Conservation (phyloP, 2,797 vertebrate genomes). For the Liasis olivaceus region DNA sequence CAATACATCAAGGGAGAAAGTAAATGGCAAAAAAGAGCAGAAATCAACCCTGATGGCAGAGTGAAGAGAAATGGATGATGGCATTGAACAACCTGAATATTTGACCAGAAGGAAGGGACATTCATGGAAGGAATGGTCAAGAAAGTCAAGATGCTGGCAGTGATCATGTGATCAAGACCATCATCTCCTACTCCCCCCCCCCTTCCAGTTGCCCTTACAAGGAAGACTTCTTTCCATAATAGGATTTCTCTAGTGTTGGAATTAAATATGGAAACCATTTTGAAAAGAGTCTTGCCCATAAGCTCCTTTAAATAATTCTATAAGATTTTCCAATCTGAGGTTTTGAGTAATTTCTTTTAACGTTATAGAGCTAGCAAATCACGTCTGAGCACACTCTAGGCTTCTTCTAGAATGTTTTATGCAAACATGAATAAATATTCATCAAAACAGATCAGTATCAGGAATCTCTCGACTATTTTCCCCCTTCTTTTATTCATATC, state of each 20-base stretch:
- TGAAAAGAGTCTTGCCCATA: background rate
- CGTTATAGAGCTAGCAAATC: background rate
- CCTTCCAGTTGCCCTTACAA: background rate
- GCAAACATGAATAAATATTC: slow-evolving; percentile 23
- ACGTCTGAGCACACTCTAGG: background rate
- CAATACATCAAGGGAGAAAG: background rate
- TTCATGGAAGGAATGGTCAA: background rate
- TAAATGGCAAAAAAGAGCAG: background rate
- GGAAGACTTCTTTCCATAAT: background rate
- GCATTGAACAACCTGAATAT: background rate
- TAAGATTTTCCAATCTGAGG: background rate
- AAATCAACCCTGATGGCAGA: background rate
- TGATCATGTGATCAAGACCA: background rate
- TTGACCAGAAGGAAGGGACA: background rate
- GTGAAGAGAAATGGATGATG: background rate
- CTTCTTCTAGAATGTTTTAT: background rate
- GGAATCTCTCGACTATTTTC: background rate
- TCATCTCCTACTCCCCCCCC: background rate
- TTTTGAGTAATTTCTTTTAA: background rate
- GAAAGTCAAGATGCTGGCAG: background rate
- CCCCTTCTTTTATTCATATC: slow-evolving; percentile 32
- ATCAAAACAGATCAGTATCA: background rate
- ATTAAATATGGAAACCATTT: background rate
- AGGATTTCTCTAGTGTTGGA: background rate
- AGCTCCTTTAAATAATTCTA: background rate